Evolutionary conservation across 2,797 vertebrate genomes (phyloP).

Genomic region (Macropus fuliginosus): DNA sequence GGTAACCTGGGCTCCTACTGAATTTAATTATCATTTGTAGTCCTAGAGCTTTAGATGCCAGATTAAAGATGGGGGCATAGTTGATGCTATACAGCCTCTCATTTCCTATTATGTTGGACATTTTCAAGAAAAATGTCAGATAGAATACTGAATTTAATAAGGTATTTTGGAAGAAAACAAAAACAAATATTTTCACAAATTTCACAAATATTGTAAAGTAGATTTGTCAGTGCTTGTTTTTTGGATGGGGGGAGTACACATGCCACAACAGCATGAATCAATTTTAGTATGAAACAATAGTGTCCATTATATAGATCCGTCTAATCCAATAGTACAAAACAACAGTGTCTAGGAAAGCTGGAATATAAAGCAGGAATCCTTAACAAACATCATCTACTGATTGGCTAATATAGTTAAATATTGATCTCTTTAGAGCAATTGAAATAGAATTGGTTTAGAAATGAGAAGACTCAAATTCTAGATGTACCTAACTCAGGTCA

Average conservation of each 20-base stretch:
- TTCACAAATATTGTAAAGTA: too few relatives aligned
- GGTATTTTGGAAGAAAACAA: not conserved
- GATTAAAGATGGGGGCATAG: not conserved
- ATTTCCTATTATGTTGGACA: not conserved
- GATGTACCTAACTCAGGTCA: not conserved
- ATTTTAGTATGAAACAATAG: not conserved
- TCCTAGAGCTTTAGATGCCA: not conserved
- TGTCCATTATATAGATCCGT: not conserved
- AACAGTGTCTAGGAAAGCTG: not conserved
- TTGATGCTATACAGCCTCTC: not conserved
- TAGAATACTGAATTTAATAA: not conserved
- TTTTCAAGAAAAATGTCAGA: not conserved
- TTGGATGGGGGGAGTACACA: not conserved
- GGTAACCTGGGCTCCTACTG: not conserved
- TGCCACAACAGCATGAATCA: not conserved
- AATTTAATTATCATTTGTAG: not conserved
- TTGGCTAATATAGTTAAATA: not conserved
- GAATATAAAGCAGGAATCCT: not conserved
- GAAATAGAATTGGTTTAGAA: too few relatives aligned
- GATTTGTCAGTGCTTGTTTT: not conserved
- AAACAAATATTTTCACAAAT: not conserved
- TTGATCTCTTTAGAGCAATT: not conserved
- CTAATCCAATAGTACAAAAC: not conserved
- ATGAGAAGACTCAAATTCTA: accelerated
- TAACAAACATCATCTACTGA: too few relatives aligned